Evolutionary conservation across 2,113 vertebrate genomes (phyloP), one percentile per base, ranked within the genome.

Genomic region (Actinemys pallida): DNA sequence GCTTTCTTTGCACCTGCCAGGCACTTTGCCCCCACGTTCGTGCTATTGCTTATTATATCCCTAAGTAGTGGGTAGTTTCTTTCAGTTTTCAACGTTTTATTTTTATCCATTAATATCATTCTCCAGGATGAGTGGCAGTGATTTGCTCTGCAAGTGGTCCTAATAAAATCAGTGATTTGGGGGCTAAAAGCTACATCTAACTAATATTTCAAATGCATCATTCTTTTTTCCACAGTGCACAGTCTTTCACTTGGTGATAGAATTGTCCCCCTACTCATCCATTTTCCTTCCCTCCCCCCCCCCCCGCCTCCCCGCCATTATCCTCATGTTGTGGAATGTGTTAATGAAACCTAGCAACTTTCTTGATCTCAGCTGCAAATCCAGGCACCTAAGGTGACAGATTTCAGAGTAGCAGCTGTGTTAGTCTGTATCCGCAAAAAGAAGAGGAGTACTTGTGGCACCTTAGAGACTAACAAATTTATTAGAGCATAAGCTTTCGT

Each of bases 301-400:
- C 5, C 5, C 42, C 42, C 42, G 42, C 42, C 42, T 42, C 42
- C 42, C 42, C 42, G 5, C 27, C 83, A 8, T 59, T 5, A 7
- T 81, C 65, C 10, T 39, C 39, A 27, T 65, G 39, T 50, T 93
- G 22, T 29, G 49, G 57, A 20, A 52, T 8, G 12, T 25, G 27
- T 69, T 11, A 39, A 19, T 54, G 27, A 72, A 62, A 56, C 1
- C 1, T 27, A 0, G 12, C 42, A 49, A 47, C 5, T 1, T 24
- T 29, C 35, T n/a, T 12, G 45, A 39, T 95, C 35, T 57, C 81
- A 49, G 35, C 65, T 87, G 45, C 22, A 3, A 4, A 9, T 19
- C 45, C 2, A 0, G 10, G 20, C 47, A 31, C 4, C 39, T 69
- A 65, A 17, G 54, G 75, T 53, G 39, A 29, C 0, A 45, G 0